Base-by-base conservation (phyloP, 2,888 invertebrate species). In the Lithophane leautieri region DNA sequence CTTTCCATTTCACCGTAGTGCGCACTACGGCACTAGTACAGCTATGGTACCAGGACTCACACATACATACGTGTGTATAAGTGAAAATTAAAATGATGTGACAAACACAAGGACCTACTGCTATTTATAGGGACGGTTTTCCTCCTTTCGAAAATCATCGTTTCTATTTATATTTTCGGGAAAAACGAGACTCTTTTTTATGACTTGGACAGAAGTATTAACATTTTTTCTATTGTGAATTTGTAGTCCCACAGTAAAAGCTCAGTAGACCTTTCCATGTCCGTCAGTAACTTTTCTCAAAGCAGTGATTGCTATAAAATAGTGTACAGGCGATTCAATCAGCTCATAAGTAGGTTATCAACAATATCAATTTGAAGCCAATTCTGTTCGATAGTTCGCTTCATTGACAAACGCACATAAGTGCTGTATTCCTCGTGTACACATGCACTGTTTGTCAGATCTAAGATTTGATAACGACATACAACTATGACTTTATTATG, bases 1-100 rank as follows among this genome's bases (percentile, higher is more conserved):
- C 95, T 96, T 96, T 96, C 95, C 94, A 94, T 96, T 96, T 96
- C 96, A 94, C 94, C 92, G 89, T 89, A 82, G 84, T 84, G 82
- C 83, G 86, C 86, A 86, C 50, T 50, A 22, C 22, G 50, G 50
- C 50, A 22, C 81, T 70, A 81, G 77, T 77, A 82, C 75, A 72
- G 68, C 80, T 77, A 76, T 73, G 72, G 83, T 82, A 82, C 79
- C 34, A 66, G 61, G 25, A 77, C 77, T 65, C 58, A 68, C 79
- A 77, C 76, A 74, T 34, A 74, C 71, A 60, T 40, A 70, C 42
- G 50, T 56, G 69, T 68, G n/a, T 65, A 58, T 82, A 73, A 83
- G 82, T 73, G 77, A 70, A 73, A 83, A 80, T 83, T 69, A 80
- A 73, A 73, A 61, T 61, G 14, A 34, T 28, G 40, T 62, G 61